A percentile compares a stretch with the other conserved stretches of the same genome.
These are phyloP conservation scores for Hypomecis punctinalis DNA, from an alignment of 2,888 invertebrate species.

Conservation along the genomic window DNA sequence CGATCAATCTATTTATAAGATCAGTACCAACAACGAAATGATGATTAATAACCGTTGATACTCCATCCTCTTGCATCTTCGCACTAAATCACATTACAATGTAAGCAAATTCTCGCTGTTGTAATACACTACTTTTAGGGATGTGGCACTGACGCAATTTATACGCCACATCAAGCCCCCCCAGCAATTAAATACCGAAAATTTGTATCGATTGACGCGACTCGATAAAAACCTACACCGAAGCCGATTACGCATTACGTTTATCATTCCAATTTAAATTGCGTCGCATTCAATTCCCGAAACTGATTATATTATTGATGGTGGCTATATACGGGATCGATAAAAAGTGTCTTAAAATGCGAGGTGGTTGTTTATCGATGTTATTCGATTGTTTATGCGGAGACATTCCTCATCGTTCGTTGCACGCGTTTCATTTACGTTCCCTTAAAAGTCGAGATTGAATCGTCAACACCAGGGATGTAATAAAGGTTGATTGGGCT, in stretches of 20 bases:
- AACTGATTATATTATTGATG: conserved; percentile 43
- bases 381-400: conserved; percentile 34
- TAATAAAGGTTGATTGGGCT: conserved; percentile 40
- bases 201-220: conserved; percentile 30
- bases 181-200: conserved; percentile 31
- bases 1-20: conserved; percentile 69
- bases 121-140: neutral
- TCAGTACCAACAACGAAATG: conserved; percentile 46
- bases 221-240: conserved; percentile 41
- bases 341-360: conserved; percentile 40
- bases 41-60: conserved; percentile 53
- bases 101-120: conserved; percentile 6
- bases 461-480: conserved; percentile 46
- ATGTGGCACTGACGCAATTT: neutral
- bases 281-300: conserved; percentile 42
- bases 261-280: conserved; percentile 47
- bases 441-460: conserved; percentile 44
- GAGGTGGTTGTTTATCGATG: conserved; percentile 26
- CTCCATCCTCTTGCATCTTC: conserved; percentile 25
- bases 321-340: conserved; percentile 38
- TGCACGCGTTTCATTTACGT: conserved; percentile 41
- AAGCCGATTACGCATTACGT: conserved; percentile 40
- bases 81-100: conserved; percentile 13
- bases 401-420: conserved; percentile 31
- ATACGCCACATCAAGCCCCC: neutral